Base-by-base conservation (phyloP, 2,888 invertebrate species). In the Drosophila atroscutellata region DNA sequence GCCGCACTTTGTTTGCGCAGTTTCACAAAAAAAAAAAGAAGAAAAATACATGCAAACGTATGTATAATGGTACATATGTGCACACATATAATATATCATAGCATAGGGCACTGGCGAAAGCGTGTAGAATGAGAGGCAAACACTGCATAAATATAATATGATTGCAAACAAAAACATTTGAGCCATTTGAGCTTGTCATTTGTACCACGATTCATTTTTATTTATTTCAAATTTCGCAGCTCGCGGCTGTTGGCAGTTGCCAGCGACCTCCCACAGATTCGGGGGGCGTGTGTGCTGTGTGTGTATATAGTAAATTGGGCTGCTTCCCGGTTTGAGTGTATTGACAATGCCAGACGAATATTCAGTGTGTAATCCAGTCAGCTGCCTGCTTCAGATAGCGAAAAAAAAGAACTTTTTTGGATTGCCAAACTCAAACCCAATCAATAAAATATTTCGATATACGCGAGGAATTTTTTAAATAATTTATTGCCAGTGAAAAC, bases 141-240 rank as follows among this genome's bases (percentile, higher is more conserved):
- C 75, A 75, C 65, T 81, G 82, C 90, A 90, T 90, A 89, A 90
- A 89, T 90, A 83, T 90, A 86, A 90, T 88, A 90, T 90, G 82
- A 90, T 90, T 81, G 86, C 82, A 78, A 88, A 90, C 80, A 89
- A 90, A 80, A 88, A 82, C 86, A 90, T 89, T 90, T 77, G 73
- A 84, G 76, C 79, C 84, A 82, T 90, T 85, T 88, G 81, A 81
- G 81, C 81, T 71, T 81, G 84, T 86, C 86, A 88, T 86, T 86
- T 83, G 80, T 88, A 73, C 80, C 57, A 70, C 54, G 72, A 61
- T 74, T 55, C 51, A 47, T 42, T 52, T 45, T 47, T 39, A 28
- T 20, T 54, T 61, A 52, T 64, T 54, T 69, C 52, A 2, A 32
- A 42, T 57, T 69, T 62, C 9, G 28, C 57, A 47, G 66, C 71